Evolutionary conservation across 2,888 invertebrate genomes (phyloP), one percentile per base, ranked within the genome.

Genomic region (Agrochola circellaris): DNA sequence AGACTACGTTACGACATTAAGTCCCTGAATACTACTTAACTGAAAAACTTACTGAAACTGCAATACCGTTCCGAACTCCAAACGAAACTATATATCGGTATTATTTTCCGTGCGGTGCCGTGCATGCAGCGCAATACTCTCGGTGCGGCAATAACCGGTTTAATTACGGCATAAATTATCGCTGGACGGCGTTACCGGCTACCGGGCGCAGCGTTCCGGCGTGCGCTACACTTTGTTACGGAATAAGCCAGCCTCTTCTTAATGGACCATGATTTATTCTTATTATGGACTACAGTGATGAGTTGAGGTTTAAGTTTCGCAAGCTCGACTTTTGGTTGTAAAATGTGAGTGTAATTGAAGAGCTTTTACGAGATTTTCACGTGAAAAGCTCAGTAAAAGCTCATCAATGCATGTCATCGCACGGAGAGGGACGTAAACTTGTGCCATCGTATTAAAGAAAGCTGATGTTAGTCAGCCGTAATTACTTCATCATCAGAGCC

Each of bases 91-190:
- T 86, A 81, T 88, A 81, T 87, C 70, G 65, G 75, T 42, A 74
- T 88, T 87, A 80, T 79, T 88, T 82, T 51, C 79, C 67, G 62
- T 70, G 70, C 69, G 66, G 73, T 66, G 48, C 69, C 75, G 81
- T 75, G 62, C 65, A 69, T 79, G 69, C 80, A 58, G 79, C 83
- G 86, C 69, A 62, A 73, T 69, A 54, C 80, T 84, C 84, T 84
- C 79, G 58, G 73, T 78, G 67, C 78, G 77, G 84, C 88, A 85
- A 87, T 89, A 90, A 88, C 91, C 84, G 86, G 89, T 88, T 90
- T 90, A 91, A 92, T 92, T 91, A 88, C 87, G 76, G 85, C 86
- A 87, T 88, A 88, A 89, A 90, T 90, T 91, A 91, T 91, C 87
- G 87, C 87, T 88, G 88, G 76, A 64, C 84, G 73, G 86, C 62